phyloP scores from a whole-genome alignment of 2,797 vertebrate species.

The Carcharodon carcharias region DNA sequence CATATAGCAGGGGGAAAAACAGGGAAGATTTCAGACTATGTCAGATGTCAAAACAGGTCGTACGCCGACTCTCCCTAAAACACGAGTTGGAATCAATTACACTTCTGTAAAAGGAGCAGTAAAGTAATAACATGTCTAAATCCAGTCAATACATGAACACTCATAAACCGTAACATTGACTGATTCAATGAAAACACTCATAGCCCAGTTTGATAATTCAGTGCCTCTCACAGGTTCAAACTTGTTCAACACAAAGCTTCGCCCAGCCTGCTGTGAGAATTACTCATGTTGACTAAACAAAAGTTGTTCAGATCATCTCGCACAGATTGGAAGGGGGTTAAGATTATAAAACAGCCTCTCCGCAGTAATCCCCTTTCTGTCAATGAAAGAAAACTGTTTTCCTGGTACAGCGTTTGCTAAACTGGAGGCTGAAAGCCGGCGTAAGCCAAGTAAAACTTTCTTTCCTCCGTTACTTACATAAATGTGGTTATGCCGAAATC shows the following conservation, averaged over 20 bases:
- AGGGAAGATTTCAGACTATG: background rate
- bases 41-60: background rate
- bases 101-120: background rate
- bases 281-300: background rate
- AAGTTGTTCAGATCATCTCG: background rate
- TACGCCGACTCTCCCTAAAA: no score
- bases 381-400: no score
- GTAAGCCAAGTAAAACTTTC: background rate
- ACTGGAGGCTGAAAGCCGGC: background rate
- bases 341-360: no score
- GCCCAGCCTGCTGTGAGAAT: background rate
- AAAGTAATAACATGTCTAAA: background rate
- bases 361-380: background rate
- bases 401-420: background rate
- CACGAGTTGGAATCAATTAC: background rate
- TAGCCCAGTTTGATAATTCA: background rate
- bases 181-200: background rate
- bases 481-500: conserved; percentile 50
- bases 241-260: background rate
- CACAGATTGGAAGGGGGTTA: background rate
- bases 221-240: background rate
- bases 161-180: background rate
- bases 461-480: conserved; percentile 52
- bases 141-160: background rate
- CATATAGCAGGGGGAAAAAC: background rate